Conservation (phyloP, 1,140 invertebrate species). For the Coptotermes formosanus region DNA sequence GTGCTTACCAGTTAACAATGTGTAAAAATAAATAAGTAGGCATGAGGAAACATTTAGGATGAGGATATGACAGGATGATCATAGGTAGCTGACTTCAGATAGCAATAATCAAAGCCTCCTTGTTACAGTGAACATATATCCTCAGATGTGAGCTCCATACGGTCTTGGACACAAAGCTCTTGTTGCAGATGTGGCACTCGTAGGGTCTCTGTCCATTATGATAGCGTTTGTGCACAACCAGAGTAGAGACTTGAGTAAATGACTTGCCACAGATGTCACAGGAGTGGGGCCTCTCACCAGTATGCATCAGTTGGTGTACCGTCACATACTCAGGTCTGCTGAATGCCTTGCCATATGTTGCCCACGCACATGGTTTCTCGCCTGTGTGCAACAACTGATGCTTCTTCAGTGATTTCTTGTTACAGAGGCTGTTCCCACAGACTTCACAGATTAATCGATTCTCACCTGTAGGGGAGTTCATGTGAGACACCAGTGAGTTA, state of each 20-base stretch:
- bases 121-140: too few relatives aligned
- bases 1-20: too few relatives aligned
- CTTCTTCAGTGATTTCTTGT: background rate
- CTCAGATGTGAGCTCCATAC: too few relatives aligned
- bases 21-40: too few relatives aligned
- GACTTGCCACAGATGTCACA: background rate
- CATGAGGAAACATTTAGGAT: too few relatives aligned
- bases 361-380: background rate
- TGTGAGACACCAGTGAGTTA: conserved; percentile 54
- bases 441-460: conserved; percentile 64
- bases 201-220: conserved; percentile 11
- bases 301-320: background rate
- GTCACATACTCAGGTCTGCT: background rate
- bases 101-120: too few relatives aligned
- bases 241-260: background rate
- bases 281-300: background rate
- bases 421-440: conserved; percentile 41
- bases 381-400: background rate
- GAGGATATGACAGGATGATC: too few relatives aligned
- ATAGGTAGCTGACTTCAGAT: too few relatives aligned
- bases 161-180: background rate
- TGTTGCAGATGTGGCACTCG: background rate
- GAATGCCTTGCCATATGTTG: conserved; percentile 15
- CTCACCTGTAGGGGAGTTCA: conserved; percentile 67
- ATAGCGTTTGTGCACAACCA: background rate